phyloP scores from a whole-genome alignment of 2,888 invertebrate genomes.

The Dynastes grantii region DNA sequence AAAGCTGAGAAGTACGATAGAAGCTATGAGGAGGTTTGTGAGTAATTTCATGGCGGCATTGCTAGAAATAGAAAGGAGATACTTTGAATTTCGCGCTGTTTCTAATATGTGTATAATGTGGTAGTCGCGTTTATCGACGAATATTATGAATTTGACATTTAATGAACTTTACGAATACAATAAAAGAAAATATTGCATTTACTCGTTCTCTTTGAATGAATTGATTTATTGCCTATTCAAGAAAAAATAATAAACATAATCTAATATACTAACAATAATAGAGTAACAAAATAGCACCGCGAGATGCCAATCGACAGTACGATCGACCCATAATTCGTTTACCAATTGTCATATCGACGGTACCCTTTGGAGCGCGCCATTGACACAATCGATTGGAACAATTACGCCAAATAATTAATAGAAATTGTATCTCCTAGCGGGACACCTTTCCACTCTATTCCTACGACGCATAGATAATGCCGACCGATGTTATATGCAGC shows the following conservation, averaged over 20 bases:
- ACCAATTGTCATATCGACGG: not conserved
- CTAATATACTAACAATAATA: not conserved
- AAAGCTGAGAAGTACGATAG: not conserved
- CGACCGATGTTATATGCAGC: not conserved
- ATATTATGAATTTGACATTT: too few relatives aligned
- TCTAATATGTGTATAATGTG: too few relatives aligned
- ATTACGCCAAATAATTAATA: conserved; percentile 34
- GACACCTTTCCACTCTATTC: not conserved
- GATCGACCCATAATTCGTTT: conserved; percentile 1
- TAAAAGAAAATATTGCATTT: too few relatives aligned
- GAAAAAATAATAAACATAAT: too few relatives aligned
- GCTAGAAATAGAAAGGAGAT: too few relatives aligned
- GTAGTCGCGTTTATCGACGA: too few relatives aligned
- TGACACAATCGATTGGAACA: conserved; percentile 10
- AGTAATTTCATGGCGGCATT: not conserved
- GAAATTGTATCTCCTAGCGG: conserved; percentile 27
- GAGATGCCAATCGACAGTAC: not conserved
- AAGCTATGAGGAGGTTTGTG: not conserved
- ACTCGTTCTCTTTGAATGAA: too few relatives aligned
- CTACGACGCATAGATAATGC: not conserved
- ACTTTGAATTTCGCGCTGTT: too few relatives aligned
- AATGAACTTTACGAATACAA: too few relatives aligned
- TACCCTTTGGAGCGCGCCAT: not conserved
- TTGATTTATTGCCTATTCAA: too few relatives aligned
- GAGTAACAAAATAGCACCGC: conserved; percentile 1